phyloP scores from a whole-genome alignment of 2,888 invertebrate genomes.

The Thumatha senex region DNA sequence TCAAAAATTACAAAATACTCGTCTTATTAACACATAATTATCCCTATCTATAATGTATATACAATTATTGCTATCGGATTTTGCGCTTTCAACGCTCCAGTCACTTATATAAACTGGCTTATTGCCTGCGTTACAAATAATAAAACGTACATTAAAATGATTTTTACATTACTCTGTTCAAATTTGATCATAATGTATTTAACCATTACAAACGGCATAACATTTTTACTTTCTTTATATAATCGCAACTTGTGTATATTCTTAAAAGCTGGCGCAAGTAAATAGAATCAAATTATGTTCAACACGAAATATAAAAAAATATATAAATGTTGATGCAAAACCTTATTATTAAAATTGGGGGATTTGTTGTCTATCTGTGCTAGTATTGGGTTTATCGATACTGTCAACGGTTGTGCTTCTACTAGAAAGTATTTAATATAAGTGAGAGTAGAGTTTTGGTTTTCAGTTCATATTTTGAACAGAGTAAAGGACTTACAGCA shows the following conservation, averaged over 20 bases:
- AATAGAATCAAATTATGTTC: too few relatives aligned
- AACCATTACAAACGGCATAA: background rate
- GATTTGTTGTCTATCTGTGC: too few relatives aligned
- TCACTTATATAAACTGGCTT: slow-evolving; percentile 62
- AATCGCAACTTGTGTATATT: too few relatives aligned
- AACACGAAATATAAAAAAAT: too few relatives aligned
- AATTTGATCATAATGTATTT: slow-evolving; percentile 10
- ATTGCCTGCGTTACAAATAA: slow-evolving; percentile 68
- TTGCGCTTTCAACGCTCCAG: slow-evolving; percentile 78
- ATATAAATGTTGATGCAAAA: too few relatives aligned
- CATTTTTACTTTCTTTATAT: too few relatives aligned
- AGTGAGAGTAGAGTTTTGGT: too few relatives aligned
- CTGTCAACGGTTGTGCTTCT: too few relatives aligned
- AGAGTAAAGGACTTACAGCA: slow-evolving; percentile 53
- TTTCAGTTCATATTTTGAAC: slow-evolving; percentile 42
- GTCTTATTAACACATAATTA: slow-evolving; percentile 71
- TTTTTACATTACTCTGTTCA: slow-evolving; percentile 51
- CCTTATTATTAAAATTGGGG: too few relatives aligned
- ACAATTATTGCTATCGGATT: slow-evolving; percentile 81
- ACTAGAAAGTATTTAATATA: too few relatives aligned
- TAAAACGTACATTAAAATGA: slow-evolving; percentile 51
- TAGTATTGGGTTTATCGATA: too few relatives aligned
- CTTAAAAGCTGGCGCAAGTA: too few relatives aligned
- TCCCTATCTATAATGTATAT: slow-evolving; percentile 78
- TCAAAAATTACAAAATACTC: slow-evolving; percentile 77